Evolutionary conservation across 2,797 vertebrate genomes (phyloP).

Genomic region (Gila robusta): DNA sequence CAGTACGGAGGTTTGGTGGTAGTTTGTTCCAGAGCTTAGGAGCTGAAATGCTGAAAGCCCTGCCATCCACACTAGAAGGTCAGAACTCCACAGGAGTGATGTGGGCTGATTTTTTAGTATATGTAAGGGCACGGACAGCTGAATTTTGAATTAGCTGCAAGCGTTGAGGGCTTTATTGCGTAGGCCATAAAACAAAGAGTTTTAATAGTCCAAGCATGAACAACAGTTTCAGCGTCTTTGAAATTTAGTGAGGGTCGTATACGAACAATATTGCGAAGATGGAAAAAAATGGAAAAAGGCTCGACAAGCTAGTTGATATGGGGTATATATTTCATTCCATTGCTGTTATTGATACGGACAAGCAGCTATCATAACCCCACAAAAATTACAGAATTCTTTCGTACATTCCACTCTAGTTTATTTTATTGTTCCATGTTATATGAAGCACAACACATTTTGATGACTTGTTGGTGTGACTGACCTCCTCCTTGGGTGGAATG

Average conservation of each 20-base stretch:
- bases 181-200: background rate
- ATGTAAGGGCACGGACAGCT: too few species aligned
- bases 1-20: too few species aligned
- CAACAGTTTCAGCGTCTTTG: background rate
- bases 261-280: background rate
- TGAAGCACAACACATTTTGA: background rate
- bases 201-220: background rate
- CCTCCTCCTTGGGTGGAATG: constrained; percentile 23
- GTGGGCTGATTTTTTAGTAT: too few species aligned
- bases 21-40: too few species aligned
- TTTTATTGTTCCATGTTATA: background rate
- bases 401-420: background rate
- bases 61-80: too few species aligned
- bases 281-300: background rate
- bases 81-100: too few species aligned
- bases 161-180: too few species aligned
- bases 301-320: background rate
- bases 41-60: too few species aligned
- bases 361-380: background rate
- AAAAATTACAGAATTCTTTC: background rate
- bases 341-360: background rate
- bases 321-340: too few species aligned
- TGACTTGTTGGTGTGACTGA: background rate
- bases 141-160: too few species aligned
- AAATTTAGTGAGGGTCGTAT: background rate